Conservation (phyloP, 1,140 invertebrate species). For the Trichonephila inaurata region DNA sequence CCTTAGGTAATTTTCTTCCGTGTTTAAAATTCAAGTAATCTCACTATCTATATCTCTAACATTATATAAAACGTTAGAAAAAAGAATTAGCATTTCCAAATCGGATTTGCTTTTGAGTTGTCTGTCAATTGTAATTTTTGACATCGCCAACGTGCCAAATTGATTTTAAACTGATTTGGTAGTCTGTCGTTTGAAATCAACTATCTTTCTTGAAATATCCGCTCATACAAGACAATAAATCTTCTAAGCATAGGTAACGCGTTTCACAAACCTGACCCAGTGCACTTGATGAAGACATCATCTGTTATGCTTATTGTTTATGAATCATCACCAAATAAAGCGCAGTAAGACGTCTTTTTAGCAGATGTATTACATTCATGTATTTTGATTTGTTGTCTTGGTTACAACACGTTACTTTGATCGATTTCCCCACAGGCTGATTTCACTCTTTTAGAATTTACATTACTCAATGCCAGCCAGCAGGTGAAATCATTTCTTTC, state of each 20-base stretch:
- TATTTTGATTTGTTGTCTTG: constrained; percentile 22
- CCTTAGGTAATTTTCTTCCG: too few species aligned
- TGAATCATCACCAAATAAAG: background rate
- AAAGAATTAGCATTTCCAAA: too few species aligned
- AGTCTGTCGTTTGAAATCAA: too few species aligned
- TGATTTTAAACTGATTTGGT: too few species aligned
- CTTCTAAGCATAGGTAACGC: background rate
- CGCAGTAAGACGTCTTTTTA: background rate
- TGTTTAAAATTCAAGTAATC: too few species aligned
- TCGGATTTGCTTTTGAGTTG: too few species aligned
- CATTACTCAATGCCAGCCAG: background rate
- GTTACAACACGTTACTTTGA: background rate
- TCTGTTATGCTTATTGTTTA: background rate
- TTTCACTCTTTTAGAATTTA: background rate
- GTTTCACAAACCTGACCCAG: background rate
- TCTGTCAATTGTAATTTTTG: too few species aligned
- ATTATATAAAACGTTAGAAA: too few species aligned
- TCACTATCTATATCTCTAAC: too few species aligned
- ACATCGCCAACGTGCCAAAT: too few species aligned
- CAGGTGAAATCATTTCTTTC: background rate
- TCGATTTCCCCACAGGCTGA: constrained; percentile 10
- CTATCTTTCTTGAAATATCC: too few species aligned
- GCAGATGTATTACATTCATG: background rate
- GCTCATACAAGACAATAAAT: background rate
- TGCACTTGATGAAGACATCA: background rate